Base-by-base conservation (phyloP, 2,797 vertebrate species). In the Centroberyx gerrardi region DNA sequence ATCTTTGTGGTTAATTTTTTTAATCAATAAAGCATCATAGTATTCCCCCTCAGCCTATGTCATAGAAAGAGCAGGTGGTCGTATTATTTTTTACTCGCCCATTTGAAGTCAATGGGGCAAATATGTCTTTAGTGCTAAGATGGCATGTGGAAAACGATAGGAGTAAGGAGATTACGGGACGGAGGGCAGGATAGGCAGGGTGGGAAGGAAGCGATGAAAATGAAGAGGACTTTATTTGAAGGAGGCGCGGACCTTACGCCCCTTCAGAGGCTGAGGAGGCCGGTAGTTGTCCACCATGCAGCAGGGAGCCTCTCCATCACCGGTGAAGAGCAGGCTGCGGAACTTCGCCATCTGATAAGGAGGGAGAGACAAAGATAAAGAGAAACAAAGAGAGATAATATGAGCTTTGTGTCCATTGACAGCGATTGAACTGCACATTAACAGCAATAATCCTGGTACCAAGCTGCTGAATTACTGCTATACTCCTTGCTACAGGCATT, bases 181-280 rank as follows among this genome's bases (percentile, higher is more conserved):
- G 3, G 10, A 31, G 0, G 22, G 48, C 17, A 17, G 33, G 22
- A 14, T n/a, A 36, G 68, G 22, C 13, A 14, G 33, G 4, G 29
- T n/a, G 18, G n/a, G 0, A 8, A 22, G 27, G 18, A 52, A 44
- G 51, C 33, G 13, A 2, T 13, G 38, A 22, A 18, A n/a, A 49
- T n/a, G 3, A 62, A 42, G 28, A 10, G 42, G 29, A 3, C 7
- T 77, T 91, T 94, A 97, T 74, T 96, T 96, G 92, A 98, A 99
- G 6, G 96, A 96, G 9, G 96, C 94, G 9, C 94, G 96, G 88
- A 99, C 95, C 86, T 92, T 90, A 62, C 98, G 96, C 56, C 94
- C 95, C 81, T 98, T 97, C 14, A 97, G 84, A 7, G 96, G 96
- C 90, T 99, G 98, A 0, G 96, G 95, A 0, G 98, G 97, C 14